Conservation (phyloP, 2,797 vertebrate species). For the Syndactyla subalaris region DNA sequence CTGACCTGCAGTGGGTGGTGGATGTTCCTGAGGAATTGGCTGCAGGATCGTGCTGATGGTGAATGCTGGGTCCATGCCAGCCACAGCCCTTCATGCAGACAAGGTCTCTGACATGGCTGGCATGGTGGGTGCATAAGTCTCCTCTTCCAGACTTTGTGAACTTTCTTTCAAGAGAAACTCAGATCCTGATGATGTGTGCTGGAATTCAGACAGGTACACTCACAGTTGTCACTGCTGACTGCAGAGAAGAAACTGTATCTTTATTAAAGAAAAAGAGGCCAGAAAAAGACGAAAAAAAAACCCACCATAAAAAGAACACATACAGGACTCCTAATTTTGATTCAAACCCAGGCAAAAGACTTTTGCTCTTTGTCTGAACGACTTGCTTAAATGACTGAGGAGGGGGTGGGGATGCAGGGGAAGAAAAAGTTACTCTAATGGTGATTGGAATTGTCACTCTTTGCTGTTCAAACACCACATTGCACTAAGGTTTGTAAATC, state of each 20-base stretch:
- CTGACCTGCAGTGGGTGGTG: background rate
- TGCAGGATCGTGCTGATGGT: background rate
- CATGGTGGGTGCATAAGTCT: background rate
- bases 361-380: background rate
- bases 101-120: background rate
- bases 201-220: background rate
- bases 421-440: background rate
- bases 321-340: background rate
- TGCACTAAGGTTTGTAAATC: slow-evolving; percentile 8
- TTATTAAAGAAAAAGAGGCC: background rate
- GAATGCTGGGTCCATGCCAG: background rate
- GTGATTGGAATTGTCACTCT: slow-evolving; percentile 6
- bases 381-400: background rate
- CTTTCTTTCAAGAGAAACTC: background rate
- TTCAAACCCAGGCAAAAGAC: background rate
- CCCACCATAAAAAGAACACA: background rate
- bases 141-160: background rate
- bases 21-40: background rate
- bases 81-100: background rate
- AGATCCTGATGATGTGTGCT: background rate
- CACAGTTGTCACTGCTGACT: background rate
- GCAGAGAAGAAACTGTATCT: background rate
- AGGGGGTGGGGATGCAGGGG: background rate
- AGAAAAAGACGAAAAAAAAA: background rate
- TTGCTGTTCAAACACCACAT: slow-evolving; percentile 1